These are phyloP conservation scores for Poecilia picta DNA, from an alignment of 2,797 vertebrate species.

Conservation along the genomic window DNA sequence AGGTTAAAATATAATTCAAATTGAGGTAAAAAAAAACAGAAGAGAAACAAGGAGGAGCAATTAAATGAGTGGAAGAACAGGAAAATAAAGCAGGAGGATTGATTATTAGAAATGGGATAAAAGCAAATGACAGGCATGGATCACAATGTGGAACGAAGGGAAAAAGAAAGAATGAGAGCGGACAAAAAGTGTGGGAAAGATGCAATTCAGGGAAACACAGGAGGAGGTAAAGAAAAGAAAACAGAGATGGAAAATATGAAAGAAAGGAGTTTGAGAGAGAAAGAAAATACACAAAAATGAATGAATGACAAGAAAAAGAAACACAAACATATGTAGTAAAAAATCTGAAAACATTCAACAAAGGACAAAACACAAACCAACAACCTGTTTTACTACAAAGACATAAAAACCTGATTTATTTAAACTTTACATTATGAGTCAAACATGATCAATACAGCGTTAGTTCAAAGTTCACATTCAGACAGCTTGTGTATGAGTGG, in stretches of 20 bases:
- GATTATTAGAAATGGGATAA: slow-evolving; percentile 60
- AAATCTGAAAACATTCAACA: not conserved
- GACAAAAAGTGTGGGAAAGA: not conserved
- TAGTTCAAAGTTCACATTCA: slow-evolving; percentile 31
- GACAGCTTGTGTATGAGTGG: slow-evolving; percentile 3
- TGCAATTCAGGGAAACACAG: not conserved
- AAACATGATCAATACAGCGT: slow-evolving; percentile 6
- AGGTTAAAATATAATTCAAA: not conserved
- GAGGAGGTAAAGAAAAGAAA: not conserved
- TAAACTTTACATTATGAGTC: not conserved
- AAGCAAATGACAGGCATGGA: not conserved
- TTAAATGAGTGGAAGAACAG: slow-evolving; percentile 22
- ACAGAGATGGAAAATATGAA: not conserved
- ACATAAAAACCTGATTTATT: not conserved
- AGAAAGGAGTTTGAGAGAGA: not conserved
- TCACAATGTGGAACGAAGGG: not conserved
- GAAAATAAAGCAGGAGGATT: slow-evolving; percentile 63
- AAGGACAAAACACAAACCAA: slow-evolving; percentile 5
- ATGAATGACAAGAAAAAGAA: slow-evolving; percentile 7
- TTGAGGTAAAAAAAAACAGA: slow-evolving; percentile 8
- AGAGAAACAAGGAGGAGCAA: slow-evolving; percentile 64
- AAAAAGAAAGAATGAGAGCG: not conserved
- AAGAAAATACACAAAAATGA: not conserved
- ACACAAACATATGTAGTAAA: not conserved
- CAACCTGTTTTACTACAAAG: not conserved